These are phyloP conservation scores for Sphyrna mokarran DNA, from an alignment of 2,113 vertebrate species.

Conservation along the genomic window DNA sequence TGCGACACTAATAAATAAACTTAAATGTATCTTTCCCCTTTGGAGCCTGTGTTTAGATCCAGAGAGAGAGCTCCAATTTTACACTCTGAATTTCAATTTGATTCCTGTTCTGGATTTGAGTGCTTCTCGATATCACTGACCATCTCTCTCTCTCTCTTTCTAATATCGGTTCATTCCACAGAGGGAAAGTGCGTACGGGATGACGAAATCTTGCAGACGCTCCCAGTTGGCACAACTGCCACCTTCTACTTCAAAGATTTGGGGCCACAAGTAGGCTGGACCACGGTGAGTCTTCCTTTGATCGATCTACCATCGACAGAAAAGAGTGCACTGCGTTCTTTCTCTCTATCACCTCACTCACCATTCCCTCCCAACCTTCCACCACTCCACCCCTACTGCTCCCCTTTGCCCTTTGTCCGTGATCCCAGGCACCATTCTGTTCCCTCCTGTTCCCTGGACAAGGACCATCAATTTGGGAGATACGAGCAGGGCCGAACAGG, in stretches of 20 bases:
- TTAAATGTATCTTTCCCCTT: too few relatives aligned
- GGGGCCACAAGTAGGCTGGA: conserved; percentile 81
- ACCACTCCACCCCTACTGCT: too few relatives aligned
- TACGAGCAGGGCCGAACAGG: too few relatives aligned
- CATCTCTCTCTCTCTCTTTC: not conserved
- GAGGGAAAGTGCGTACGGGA: conserved; percentile 68
- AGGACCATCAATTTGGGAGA: too few relatives aligned
- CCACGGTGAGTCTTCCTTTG: conserved; percentile 58
- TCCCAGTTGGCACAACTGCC: conserved; percentile 73
- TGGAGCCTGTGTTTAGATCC: not conserved
- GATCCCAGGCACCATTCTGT: too few relatives aligned
- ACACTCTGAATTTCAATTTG: not conserved
- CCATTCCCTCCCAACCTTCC: too few relatives aligned
- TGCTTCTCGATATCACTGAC: not conserved
- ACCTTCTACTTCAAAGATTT: conserved; percentile 78
- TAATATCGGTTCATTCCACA: not conserved
- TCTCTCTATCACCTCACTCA: not conserved
- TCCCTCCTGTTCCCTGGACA: too few relatives aligned
- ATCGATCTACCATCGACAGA: too few relatives aligned
- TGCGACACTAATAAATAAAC: too few relatives aligned
- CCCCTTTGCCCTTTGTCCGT: too few relatives aligned
- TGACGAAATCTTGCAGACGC: conserved; percentile 69
- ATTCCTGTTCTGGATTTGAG: not conserved
- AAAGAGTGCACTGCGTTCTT: not conserved
- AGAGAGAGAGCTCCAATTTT: not conserved